Conservation (phyloP, 2,888 invertebrate genomes). For the Tortrix viridana region DNA sequence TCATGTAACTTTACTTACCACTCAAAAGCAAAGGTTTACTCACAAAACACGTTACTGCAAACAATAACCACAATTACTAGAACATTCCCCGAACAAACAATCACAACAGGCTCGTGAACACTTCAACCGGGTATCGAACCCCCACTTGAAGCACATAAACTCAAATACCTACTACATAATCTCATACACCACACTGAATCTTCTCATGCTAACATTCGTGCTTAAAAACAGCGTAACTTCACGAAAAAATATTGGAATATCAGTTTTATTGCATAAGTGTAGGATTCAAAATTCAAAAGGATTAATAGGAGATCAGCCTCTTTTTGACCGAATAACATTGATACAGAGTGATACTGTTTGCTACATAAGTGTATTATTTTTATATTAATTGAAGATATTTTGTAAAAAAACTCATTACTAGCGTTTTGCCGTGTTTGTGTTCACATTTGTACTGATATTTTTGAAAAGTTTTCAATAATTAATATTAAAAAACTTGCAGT, state of each 20-base stretch:
- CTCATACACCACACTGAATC: conserved; percentile 68
- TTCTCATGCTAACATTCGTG: conserved; percentile 41
- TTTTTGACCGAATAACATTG: conserved; percentile 40
- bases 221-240: conserved; percentile 45
- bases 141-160: conserved; percentile 55
- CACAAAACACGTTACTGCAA: background rate
- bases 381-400: conserved; percentile 50
- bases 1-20: no score
- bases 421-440: background rate
- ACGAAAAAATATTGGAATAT: conserved; percentile 39
- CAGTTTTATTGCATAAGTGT: conserved; percentile 38
- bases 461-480: no score
- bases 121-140: conserved; percentile 48
- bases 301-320: conserved; percentile 31
- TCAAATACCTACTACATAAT: no score
- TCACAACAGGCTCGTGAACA: background rate
- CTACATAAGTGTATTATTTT: conserved; percentile 61
- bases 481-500: no score
- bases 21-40: no score
- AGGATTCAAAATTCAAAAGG: conserved; percentile 35
- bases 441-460: background rate
- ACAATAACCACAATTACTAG: conserved; percentile 4
- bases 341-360: conserved; percentile 59
- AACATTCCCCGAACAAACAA: conserved; percentile 14
- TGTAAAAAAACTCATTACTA: conserved; percentile 12